Percentiles rank a stretch among this genome's conserved stretches.
phyloP scores from a whole-genome alignment of 2,888 invertebrate genomes.

The Nymphalis polychloros region DNA sequence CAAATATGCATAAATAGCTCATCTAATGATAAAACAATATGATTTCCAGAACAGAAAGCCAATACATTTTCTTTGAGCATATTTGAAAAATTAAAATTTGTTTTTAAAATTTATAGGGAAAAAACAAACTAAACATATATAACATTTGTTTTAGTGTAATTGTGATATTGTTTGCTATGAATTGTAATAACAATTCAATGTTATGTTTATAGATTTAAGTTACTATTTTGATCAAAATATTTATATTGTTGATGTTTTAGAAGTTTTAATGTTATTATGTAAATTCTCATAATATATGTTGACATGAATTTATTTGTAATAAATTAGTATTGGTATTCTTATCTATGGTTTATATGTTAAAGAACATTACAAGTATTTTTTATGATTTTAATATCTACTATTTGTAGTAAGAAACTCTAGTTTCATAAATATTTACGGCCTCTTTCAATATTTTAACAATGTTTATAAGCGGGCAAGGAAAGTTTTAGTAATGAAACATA shows the following conservation, averaged over 20 bases:
- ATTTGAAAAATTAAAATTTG: not conserved
- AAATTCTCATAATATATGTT: slow-evolving; percentile 33
- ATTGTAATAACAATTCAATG: slow-evolving; percentile 23
- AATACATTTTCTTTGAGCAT: not conserved
- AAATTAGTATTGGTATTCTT: slow-evolving; percentile 14
- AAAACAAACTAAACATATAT: slow-evolving; percentile 5
- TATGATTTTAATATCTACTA: not conserved
- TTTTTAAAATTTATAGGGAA: not conserved
- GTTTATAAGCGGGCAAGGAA: no score
- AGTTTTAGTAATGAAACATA: not conserved
- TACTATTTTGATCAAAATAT: slow-evolving; percentile 37
- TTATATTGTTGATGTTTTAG: slow-evolving; percentile 45
- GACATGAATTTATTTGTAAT: slow-evolving; percentile 39
- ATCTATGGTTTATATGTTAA: not conserved
- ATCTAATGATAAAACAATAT: no score
- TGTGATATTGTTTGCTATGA: slow-evolving; percentile 35
- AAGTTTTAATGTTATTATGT: slow-evolving; percentile 30
- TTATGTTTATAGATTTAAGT: slow-evolving; percentile 28
- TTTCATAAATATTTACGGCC: not conserved
- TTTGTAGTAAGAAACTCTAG: not conserved
- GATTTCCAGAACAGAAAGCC: no score
- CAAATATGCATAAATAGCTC: not conserved
- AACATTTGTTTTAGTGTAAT: slow-evolving; percentile 11
- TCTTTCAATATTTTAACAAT: not conserved
- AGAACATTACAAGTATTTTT: not conserved